phyloP scores from a whole-genome alignment of 2,888 invertebrate genomes.

The Oligia fasciuncula region DNA sequence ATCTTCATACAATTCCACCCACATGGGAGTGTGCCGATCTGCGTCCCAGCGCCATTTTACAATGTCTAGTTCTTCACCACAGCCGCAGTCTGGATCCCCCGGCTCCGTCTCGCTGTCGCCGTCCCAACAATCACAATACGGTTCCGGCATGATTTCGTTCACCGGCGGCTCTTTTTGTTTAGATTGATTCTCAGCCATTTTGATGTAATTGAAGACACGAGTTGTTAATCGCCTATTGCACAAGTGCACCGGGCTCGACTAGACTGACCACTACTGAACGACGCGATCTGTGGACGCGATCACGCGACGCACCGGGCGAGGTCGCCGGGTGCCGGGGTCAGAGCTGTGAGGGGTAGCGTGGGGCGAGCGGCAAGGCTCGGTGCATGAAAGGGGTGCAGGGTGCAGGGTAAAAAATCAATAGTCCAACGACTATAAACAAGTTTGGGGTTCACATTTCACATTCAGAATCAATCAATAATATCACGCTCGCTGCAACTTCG shows the following conservation, averaged over 20 bases:
- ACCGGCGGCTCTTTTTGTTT: neutral
- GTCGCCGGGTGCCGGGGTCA: neutral
- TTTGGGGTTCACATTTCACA: conserved; percentile 23
- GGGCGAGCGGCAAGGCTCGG: conserved; percentile 20
- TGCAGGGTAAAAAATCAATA: conserved; percentile 48
- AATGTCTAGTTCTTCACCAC: conserved; percentile 47
- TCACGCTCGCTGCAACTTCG: neutral
- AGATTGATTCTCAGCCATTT: conserved; percentile 25
- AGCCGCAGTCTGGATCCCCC: conserved; percentile 37
- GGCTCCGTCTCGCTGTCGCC: conserved; percentile 14
- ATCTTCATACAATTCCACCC: conserved; percentile 67
- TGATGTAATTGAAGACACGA: neutral
- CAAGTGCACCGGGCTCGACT: neutral
- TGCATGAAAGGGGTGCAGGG: conserved; percentile 35
- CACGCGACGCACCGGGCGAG: neutral
- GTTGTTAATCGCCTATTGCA: neutral
- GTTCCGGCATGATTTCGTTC: conserved; percentile 28
- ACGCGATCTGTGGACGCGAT: too few species aligned
- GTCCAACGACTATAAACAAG: conserved; percentile 23
- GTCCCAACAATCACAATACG: conserved; percentile 51
- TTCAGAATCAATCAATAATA: conserved; percentile 17
- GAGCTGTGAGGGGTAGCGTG: conserved; percentile 7
- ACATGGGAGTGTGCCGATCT: conserved; percentile 8
- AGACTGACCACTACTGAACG: conserved; percentile 5
- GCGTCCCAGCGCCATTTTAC: conserved; percentile 44